Percentiles rank a stretch among this genome's conserved stretches.
Evolutionary conservation across 2,888 invertebrate species (phyloP).

Genomic region (Thalpophila matura): DNA sequence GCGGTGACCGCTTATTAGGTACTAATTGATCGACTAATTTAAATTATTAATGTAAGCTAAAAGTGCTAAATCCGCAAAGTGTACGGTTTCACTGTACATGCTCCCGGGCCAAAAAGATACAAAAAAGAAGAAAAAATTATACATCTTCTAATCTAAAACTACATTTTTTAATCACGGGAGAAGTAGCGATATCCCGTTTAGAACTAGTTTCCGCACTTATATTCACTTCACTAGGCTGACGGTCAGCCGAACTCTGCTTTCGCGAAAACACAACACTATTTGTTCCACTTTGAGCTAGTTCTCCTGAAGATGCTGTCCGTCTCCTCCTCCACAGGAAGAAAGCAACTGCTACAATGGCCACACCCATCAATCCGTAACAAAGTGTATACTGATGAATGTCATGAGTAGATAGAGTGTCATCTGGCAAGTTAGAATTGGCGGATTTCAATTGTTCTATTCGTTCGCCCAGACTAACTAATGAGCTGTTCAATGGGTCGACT

Average conservation of each 20-base stretch:
- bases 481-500: too few species aligned
- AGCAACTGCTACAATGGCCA: not conserved
- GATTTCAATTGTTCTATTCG: constrained; percentile 17
- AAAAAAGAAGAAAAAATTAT: too few species aligned
- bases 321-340: constrained; percentile 2
- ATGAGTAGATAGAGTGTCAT: constrained; percentile 11
- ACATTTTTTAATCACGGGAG: constrained; percentile 14
- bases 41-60: too few species aligned
- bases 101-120: too few species aligned
- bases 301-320: not conserved
- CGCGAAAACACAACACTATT: constrained; percentile 28
- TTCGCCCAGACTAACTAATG: constrained; percentile 1
- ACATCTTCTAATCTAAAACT: too few species aligned
- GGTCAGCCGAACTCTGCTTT: constrained; percentile 25
- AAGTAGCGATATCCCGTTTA: constrained; percentile 8
- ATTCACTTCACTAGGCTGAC: constrained; percentile 14
- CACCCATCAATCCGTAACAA: constrained; percentile 11
- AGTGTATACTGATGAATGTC: constrained; percentile 17
- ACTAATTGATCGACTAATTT: too few species aligned
- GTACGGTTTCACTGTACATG: too few species aligned
- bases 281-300: constrained; percentile 3
- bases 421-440: constrained; percentile 10
- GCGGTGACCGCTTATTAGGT: too few species aligned
- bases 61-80: too few species aligned
- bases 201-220: not conserved